These are phyloP conservation scores for Scartelaos histophorus DNA, from an alignment of 2,113 vertebrate genomes.

Conservation along the genomic window DNA sequence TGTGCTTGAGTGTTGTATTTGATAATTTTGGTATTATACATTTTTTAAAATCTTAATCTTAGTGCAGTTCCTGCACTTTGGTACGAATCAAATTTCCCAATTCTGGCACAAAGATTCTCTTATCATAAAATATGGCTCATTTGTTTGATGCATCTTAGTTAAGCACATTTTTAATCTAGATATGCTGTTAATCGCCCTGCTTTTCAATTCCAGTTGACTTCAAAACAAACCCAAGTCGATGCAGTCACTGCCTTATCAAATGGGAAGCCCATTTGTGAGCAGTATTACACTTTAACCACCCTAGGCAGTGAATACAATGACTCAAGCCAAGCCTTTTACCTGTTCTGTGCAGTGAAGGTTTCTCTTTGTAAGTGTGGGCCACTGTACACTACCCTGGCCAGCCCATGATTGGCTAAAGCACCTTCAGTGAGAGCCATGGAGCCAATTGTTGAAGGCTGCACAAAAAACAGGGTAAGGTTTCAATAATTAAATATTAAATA, in stretches of 20 bases:
- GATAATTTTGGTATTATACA: no score
- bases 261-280: slow-evolving; percentile 15
- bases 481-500: neutral
- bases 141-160: neutral
- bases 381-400: slow-evolving; percentile 92
- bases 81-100: no score
- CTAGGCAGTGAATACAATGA: neutral
- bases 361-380: slow-evolving; percentile 96
- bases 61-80: no score
- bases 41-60: no score
- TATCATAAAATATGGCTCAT: neutral
- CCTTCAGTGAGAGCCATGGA: slow-evolving; percentile 96
- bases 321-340: slow-evolving; percentile 66
- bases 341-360: slow-evolving; percentile 95
- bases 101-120: no score
- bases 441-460: slow-evolving; percentile 92
- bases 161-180: neutral
- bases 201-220: neutral
- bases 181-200: slow-evolving; percentile 2
- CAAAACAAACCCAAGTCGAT: neutral
- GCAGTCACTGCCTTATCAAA: neutral
- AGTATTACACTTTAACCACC: neutral
- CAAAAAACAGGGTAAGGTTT: slow-evolving; percentile 24
- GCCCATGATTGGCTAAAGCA: slow-evolving; percentile 91
- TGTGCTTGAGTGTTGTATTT: no score